phyloP scores from a whole-genome alignment of 2,888 invertebrate species.

The Azorinus chamasolen region DNA sequence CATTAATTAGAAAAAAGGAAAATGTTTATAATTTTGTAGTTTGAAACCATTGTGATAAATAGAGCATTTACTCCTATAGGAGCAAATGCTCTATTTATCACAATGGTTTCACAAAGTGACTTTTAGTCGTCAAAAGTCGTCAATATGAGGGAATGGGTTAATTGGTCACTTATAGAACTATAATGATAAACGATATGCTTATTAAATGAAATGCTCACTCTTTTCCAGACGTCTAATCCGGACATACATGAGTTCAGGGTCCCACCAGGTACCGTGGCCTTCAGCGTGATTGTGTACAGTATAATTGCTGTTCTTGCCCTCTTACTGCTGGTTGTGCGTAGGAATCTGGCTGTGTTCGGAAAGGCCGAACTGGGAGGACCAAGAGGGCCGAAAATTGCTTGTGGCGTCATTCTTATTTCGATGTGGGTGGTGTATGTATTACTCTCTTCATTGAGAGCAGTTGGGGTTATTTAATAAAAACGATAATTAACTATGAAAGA shows the following conservation, averaged over 20 bases:
- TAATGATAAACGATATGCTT: too few species aligned
- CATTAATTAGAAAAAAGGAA: too few species aligned
- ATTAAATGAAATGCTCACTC: too few species aligned
- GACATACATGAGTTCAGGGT: conserved; percentile 79
- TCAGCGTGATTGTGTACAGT: conserved; percentile 88
- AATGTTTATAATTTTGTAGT: too few species aligned
- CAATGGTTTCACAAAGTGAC: too few species aligned
- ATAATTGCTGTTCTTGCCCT: conserved; percentile 87
- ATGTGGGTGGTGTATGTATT: conserved; percentile 88
- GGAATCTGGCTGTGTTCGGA: conserved; percentile 87
- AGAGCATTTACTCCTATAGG: too few species aligned
- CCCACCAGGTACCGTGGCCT: conserved; percentile 81
- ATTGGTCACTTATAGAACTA: too few species aligned
- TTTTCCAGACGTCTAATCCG: conserved; percentile 69
- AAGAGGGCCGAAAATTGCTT: conserved; percentile 83
- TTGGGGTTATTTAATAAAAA: conserved; percentile 29
- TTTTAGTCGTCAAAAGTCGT: too few species aligned
- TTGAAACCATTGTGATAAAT: too few species aligned
- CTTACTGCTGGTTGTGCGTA: conserved; percentile 87
- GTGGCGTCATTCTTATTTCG: conserved; percentile 86
- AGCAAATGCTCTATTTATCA: too few species aligned
- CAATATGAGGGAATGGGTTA: too few species aligned
- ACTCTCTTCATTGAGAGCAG: conserved; percentile 84
- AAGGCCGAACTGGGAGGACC: conserved; percentile 89
- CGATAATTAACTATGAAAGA: too few species aligned